Base-by-base conservation (phyloP, 2,888 invertebrate species). In the Lomographa bimaculata region DNA sequence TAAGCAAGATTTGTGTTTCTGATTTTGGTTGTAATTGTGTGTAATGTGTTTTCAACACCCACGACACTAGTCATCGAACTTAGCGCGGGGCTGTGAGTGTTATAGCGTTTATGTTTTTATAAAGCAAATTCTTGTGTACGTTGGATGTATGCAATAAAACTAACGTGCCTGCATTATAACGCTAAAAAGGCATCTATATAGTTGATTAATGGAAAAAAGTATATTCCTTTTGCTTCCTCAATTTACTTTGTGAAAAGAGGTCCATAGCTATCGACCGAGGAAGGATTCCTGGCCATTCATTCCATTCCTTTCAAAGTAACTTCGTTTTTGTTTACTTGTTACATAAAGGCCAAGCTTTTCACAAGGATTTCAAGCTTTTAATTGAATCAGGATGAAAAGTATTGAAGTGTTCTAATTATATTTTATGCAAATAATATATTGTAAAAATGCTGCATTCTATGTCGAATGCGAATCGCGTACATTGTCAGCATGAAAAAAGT, bases 271-370 rank as follows among this genome's bases (percentile, higher is more conserved):
- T 19, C 21, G 39, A 1, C 10, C 14, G 6, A 5, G 28, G 20
- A 37, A 41, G 28, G 32, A 37, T 24, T 28, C 26, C 18, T 25
- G 23, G 26, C 16, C 37, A 44, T 45, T 47, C 32, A 47, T 50
- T 42, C 29, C 34, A 28, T 52, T 45, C 45, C 24, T 38, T 35
- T 38, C 26, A 19, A 43, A 45, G 32, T 46, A 42, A 45, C 37
- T 47, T 46, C 41, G 33, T 30, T 46, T 17, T 19, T 27, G 35
- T 19, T 17, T 3, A 34, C 39, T 48, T 44, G 43, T 52, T 40
- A 42, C 30, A 17, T 11, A 33, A 45, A 35, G 20, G 30, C 28
- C 26, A 23, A 37, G 24, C 40, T 38, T 42, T 29, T 24, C 19
- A 16, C 5, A 17, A 41, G 36, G 45, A 45, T 45, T 29, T 11